Evolutionary conservation across 2,113 vertebrate genomes (phyloP), one percentile per base, ranked within the genome.

Genomic region (Vombatus ursinus): DNA sequence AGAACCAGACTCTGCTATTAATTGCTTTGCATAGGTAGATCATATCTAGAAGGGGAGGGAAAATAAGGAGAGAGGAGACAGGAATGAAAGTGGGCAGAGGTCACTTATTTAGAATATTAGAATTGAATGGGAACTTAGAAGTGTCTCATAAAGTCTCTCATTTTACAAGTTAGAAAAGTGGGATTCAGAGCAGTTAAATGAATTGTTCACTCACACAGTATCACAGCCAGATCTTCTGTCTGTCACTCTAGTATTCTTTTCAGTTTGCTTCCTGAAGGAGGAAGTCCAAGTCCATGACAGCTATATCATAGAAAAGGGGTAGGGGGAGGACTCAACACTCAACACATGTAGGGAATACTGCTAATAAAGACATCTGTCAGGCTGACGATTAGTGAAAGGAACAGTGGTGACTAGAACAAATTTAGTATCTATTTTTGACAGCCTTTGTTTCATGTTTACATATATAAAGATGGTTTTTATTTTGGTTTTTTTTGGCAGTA

Each of bases 381-480:
- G 28, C 25, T 68, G 7, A 50, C 37, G 31, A 95, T 93, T 54
- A 48, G 92, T 89, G 57, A 61, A 52, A 53, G 50, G 77, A 19
- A 91, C 5, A 50, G 48, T 91, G 90, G 25, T 90, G n/a, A 25
- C 52, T 92, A 26, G 50, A 48, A 49, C 61, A 94, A 51, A 54
- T 54, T 19, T 24, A 26, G 54, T 68, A 14, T 1, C 90, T 61
- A 0, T 90, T 44, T 84, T 31, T 84, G 89, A 93, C 68, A 94
- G 31, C 48, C 90, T 92, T 89, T 52, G 9, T 54, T n/a, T 61
- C 50, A 37, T 68, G 44, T 16, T 31, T 95, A 94, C 93, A 92
- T 92, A 49, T 84, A 44, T 53, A 57, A n/a, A 50, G 91, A 6
- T 95, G 44, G 53, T 95, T 94, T 93, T 51, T 57, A 14, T 93